A percentile compares a stretch with the other conserved stretches of the same genome.
Conservation (phyloP, 2,888 invertebrate species). For the Lepidocyrtinus sp. region DNA sequence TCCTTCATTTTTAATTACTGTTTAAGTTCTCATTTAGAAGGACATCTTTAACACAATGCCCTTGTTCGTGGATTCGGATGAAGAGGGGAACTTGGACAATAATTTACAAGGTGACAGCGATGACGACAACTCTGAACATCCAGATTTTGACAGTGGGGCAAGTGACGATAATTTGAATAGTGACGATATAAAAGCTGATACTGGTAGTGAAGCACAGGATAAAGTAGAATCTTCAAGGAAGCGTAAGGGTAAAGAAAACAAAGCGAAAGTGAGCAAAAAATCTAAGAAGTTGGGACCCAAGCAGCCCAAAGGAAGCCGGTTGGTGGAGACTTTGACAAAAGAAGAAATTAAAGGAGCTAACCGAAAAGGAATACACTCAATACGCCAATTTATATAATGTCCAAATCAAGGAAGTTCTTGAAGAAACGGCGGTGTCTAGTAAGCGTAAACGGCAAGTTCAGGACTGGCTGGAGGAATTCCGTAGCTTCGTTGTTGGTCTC, state of each 20-base stretch:
- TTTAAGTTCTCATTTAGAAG: too few relatives aligned
- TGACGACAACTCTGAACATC: slow-evolving; percentile 16
- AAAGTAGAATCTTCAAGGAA: too few relatives aligned
- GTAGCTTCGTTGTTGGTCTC: slow-evolving; percentile 19
- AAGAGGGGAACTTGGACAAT: slow-evolving; percentile 25
- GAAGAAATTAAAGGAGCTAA: slow-evolving; percentile 55
- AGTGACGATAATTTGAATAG: slow-evolving; percentile 17
- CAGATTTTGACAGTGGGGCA: not conserved
- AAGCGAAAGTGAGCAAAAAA: slow-evolving; percentile 24
- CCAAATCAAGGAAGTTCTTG: slow-evolving; percentile 64
- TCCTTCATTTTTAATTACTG: too few relatives aligned
- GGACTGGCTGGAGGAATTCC: slow-evolving; percentile 59
- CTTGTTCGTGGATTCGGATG: slow-evolving; percentile 51
- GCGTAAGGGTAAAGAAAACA: slow-evolving; percentile 29
- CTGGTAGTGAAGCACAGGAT: slow-evolving; percentile 7
- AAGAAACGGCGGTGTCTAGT: slow-evolving; percentile 50
- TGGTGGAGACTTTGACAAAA: slow-evolving; percentile 27
- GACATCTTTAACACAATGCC: too few relatives aligned
- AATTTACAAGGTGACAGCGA: slow-evolving; percentile 8
- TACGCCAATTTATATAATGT: slow-evolving; percentile 63
- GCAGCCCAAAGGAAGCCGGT: slow-evolving; percentile 23
- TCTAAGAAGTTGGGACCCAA: slow-evolving; percentile 39
- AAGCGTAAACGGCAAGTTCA: slow-evolving; percentile 38
- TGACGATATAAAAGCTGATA: not conserved
- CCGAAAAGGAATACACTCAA: slow-evolving; percentile 53